These are phyloP conservation scores for Plecturocebus donacophilus DNA, from an alignment of 2,113 vertebrate genomes.

Conservation along the genomic window DNA sequence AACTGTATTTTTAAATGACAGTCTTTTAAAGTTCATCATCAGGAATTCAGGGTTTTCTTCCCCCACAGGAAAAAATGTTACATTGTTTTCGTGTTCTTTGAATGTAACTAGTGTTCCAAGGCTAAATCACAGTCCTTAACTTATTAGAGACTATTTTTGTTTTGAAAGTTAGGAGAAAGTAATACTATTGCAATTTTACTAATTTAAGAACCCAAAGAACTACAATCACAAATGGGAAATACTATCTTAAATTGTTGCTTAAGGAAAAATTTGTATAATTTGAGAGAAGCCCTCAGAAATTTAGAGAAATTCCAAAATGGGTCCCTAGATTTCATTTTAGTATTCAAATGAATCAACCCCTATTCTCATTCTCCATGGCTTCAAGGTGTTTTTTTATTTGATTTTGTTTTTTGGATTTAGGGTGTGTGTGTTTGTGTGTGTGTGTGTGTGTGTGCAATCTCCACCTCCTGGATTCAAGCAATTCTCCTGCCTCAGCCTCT, in stretches of 20 bases:
- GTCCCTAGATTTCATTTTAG: neutral
- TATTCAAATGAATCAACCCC: neutral
- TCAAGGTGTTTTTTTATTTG: neutral
- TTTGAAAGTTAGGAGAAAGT: conserved; percentile 45
- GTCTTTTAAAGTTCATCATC: neutral
- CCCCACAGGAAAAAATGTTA: neutral
- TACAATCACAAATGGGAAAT: neutral
- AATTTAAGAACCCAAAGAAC: neutral
- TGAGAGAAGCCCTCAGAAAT: neutral
- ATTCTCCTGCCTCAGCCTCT: too few species aligned
- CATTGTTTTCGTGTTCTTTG: neutral
- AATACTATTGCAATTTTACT: neutral
- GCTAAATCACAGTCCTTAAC: neutral
- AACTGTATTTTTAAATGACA: conserved; percentile 8
- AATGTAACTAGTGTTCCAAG: conserved; percentile 33
- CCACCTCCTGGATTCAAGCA: too few species aligned
- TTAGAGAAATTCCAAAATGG: neutral
- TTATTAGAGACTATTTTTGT: conserved; percentile 15
- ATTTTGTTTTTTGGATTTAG: neutral
- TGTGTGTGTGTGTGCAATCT: too few species aligned
- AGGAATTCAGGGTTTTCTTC: neutral
- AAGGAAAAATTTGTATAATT: neutral
- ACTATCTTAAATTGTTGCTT: conserved; percentile 26
- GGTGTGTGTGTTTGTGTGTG: too few species aligned
- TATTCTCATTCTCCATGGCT: neutral